These are phyloP conservation scores for Mustelus asterias DNA, from an alignment of 2,113 vertebrate genomes.

Conservation along the genomic window DNA sequence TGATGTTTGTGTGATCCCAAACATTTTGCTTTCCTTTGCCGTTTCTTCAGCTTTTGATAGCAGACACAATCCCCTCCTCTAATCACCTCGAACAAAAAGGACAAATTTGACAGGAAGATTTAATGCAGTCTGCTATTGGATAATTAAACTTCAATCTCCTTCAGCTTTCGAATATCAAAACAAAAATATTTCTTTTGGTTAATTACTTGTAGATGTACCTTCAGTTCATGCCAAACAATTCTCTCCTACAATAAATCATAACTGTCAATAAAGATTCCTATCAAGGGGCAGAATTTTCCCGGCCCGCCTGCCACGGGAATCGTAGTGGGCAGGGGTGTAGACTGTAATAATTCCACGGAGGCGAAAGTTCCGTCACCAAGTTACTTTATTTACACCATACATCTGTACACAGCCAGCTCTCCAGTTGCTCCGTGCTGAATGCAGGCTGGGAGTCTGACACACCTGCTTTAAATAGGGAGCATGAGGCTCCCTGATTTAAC, in stretches of 20 bases:
- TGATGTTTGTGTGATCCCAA: neutral
- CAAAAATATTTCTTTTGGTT: neutral
- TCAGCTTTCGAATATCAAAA: neutral
- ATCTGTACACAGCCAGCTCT: too few species aligned
- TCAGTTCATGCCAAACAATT: neutral
- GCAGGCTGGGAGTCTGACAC: too few species aligned
- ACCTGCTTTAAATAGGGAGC: too few species aligned
- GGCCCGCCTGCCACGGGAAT: too few species aligned
- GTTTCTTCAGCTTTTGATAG: neutral
- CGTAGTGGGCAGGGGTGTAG: too few species aligned
- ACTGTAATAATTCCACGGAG: too few species aligned
- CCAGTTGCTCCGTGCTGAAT: too few species aligned
- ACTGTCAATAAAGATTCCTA: neutral
- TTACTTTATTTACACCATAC: too few species aligned
- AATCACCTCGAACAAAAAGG: neutral
- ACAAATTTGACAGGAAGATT: neutral
- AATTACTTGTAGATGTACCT: neutral
- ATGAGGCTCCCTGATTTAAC: too few species aligned
- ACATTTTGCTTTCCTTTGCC: neutral
- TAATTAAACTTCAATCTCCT: neutral
- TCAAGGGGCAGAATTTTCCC: neutral
- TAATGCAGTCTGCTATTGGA: neutral
- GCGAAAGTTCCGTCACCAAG: too few species aligned
- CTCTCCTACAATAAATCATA: neutral
- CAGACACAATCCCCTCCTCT: neutral